Percentiles rank a stretch among this genome's conserved stretches.
Conservation (phyloP, 2,113 vertebrate genomes). For the Planiliza haematocheilus region DNA sequence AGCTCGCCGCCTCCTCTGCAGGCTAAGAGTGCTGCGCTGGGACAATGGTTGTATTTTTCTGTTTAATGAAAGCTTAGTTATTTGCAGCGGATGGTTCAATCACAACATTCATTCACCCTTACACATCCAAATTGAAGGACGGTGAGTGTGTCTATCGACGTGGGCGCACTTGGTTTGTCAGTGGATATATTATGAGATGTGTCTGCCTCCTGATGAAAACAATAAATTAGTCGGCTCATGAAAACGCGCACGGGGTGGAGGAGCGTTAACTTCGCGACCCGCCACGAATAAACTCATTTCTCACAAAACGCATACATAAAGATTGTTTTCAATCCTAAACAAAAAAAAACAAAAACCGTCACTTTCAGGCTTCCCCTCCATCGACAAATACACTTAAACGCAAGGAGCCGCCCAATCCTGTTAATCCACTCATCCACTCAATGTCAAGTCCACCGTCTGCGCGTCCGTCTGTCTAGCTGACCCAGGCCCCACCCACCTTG, state of each 20-base stretch:
- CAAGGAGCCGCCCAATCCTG: slow-evolving; percentile 52
- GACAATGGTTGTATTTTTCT: slow-evolving; percentile 58
- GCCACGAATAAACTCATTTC: neutral
- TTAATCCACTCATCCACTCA: slow-evolving; percentile 77
- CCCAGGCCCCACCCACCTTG: slow-evolving; percentile 72
- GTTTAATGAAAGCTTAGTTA: slow-evolving; percentile 62
- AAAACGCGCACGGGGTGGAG: neutral
- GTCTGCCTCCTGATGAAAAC: slow-evolving; percentile 17
- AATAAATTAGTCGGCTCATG: slow-evolving; percentile 19
- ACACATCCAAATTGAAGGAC: slow-evolving; percentile 47
- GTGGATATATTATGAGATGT: slow-evolving; percentile 3
- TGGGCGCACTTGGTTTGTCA: slow-evolving; percentile 19
- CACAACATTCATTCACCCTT: slow-evolving; percentile 51
- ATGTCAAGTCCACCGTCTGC: slow-evolving; percentile 82
- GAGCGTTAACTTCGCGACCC: slow-evolving; percentile 12
- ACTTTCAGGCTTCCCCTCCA: slow-evolving; percentile 30
- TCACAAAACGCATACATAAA: slow-evolving; percentile 1
- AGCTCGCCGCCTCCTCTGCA: slow-evolving; percentile 39
- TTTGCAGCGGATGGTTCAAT: slow-evolving; percentile 45
- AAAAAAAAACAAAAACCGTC: too few relatives aligned
- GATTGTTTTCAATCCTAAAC: too few relatives aligned
- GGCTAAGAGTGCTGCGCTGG: slow-evolving; percentile 11
- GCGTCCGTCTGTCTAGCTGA: slow-evolving; percentile 74
- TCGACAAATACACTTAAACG: slow-evolving; percentile 52
- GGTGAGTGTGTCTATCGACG: neutral